Conservation (phyloP, 2,797 vertebrate species). For the Parauchenoglanis punctatus region DNA sequence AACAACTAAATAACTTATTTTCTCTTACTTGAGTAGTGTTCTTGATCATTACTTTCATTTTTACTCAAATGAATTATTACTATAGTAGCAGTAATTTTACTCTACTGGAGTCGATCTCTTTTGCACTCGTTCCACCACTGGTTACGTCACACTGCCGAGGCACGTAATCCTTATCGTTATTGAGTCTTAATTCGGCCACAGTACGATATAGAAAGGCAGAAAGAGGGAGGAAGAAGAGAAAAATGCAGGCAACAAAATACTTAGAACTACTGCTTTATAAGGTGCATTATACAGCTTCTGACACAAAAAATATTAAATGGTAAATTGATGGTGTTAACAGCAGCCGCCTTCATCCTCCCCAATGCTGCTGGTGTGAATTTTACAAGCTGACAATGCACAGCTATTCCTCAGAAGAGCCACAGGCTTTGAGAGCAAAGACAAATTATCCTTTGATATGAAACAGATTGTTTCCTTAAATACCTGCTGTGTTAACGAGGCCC, state of each 20-base stretch:
- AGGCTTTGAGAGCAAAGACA: constrained; percentile 67
- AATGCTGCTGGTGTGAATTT: constrained; percentile 49
- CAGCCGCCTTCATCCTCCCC: constrained; percentile 49
- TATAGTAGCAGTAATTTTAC: neutral
- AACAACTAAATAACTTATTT: neutral
- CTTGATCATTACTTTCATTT: neutral
- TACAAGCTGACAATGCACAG: constrained; percentile 60
- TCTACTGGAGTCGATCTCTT: no score
- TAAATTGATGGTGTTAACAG: constrained; percentile 74
- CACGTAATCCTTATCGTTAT: constrained; percentile 73
- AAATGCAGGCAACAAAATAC: constrained; percentile 61
- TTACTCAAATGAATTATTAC: neutral
- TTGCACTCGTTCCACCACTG: neutral
- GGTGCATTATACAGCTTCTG: constrained; percentile 65
- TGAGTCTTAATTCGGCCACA: constrained; percentile 56
- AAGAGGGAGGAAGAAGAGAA: neutral
- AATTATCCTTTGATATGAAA: constrained; percentile 80
- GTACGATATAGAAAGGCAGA: neutral
- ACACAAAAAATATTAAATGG: constrained; percentile 64
- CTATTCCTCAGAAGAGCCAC: constrained; percentile 55
- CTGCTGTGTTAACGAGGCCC: constrained; percentile 77
- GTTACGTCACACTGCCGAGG: constrained; percentile 61
- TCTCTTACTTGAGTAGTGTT: neutral
- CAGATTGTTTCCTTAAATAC: constrained; percentile 83
- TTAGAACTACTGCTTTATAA: constrained; percentile 61